Conservation (phyloP, 2,113 vertebrate species). For the Chloropsis hardwickii region DNA sequence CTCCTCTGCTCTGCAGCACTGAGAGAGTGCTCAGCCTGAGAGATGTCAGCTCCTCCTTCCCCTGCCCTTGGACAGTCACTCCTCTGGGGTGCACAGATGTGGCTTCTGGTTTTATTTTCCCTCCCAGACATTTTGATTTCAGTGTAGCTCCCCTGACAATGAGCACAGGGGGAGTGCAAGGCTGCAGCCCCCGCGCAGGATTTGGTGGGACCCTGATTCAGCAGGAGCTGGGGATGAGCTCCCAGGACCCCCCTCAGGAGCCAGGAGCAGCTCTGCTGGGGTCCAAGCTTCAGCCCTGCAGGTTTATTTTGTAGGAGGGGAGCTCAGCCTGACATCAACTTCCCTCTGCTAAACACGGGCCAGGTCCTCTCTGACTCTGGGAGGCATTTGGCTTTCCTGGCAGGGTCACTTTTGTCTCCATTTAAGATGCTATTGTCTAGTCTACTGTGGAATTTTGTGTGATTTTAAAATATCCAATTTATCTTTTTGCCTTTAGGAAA, state of each 20-base stretch:
- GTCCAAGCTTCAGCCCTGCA: not conserved
- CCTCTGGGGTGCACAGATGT: not conserved
- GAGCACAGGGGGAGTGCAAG: not conserved
- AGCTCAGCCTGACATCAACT: not conserved
- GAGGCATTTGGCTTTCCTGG: not conserved
- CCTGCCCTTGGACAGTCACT: not conserved
- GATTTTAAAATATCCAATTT: slow-evolving; percentile 30
- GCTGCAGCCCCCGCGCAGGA: not conserved
- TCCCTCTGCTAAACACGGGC: not conserved
- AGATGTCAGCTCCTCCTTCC: fast-evolving
- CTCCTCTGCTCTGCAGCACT: not conserved
- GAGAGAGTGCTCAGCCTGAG: not conserved
- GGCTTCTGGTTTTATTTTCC: not conserved
- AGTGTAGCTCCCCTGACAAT: not conserved
- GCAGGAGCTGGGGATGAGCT: not conserved
- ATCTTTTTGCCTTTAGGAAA: slow-evolving; percentile 54
- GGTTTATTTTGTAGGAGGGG: not conserved
- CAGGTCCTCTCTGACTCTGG: not conserved
- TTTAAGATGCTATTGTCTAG: not conserved
- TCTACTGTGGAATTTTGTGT: not conserved
- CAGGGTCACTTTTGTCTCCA: not conserved
- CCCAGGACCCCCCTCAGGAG: not conserved
- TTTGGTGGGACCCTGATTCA: not conserved
- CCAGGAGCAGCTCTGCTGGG: not conserved
- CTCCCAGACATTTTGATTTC: not conserved